A percentile compares a stretch with the other conserved stretches of the same genome.
These are phyloP conservation scores for Pherbina coryleti DNA, from an alignment of 2,888 invertebrate species.

Conservation along the genomic window DNA sequence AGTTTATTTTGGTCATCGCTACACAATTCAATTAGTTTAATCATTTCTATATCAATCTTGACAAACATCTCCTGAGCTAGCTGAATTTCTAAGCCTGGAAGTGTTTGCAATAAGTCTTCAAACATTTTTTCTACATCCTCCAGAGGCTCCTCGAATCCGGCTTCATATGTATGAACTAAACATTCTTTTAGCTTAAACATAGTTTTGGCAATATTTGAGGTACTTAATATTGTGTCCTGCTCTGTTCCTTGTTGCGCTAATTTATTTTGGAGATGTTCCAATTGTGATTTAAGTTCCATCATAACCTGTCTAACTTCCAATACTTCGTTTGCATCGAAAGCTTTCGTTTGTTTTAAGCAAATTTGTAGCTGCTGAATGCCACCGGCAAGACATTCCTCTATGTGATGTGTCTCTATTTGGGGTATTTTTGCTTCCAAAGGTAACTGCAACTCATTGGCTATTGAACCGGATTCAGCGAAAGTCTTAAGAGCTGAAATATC, in stretches of 20 bases:
- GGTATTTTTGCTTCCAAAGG: constrained; percentile 40
- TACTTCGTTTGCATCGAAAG: constrained; percentile 53
- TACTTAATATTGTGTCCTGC: constrained; percentile 55
- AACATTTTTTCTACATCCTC: constrained; percentile 66
- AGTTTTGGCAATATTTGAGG: constrained; percentile 61
- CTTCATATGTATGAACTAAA: constrained; percentile 66
- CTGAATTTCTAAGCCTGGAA: constrained; percentile 67
- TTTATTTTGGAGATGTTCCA: constrained; percentile 55
- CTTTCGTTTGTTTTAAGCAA: constrained; percentile 57
- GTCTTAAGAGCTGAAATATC: constrained; percentile 74
- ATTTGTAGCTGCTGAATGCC: constrained; percentile 64
- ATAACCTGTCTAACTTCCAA: constrained; percentile 57
- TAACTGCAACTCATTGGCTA: constrained; percentile 27
- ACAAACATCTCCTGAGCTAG: constrained; percentile 70
- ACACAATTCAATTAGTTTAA: constrained; percentile 51
- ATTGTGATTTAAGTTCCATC: constrained; percentile 58
- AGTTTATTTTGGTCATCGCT: neutral
- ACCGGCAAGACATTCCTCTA: constrained; percentile 55
- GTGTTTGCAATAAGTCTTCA: constrained; percentile 62
- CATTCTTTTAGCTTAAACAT: constrained; percentile 66
- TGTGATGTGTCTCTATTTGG: constrained; percentile 45
- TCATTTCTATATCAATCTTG: constrained; percentile 59
- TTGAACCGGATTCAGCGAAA: constrained; percentile 65
- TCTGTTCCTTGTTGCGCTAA: constrained; percentile 45
- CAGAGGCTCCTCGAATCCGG: constrained; percentile 59